Percentiles rank a stretch among this genome's conserved stretches.
These are phyloP conservation scores for Dolichotis patagonum DNA, from an alignment of 2,113 vertebrate species.

Conservation along the genomic window DNA sequence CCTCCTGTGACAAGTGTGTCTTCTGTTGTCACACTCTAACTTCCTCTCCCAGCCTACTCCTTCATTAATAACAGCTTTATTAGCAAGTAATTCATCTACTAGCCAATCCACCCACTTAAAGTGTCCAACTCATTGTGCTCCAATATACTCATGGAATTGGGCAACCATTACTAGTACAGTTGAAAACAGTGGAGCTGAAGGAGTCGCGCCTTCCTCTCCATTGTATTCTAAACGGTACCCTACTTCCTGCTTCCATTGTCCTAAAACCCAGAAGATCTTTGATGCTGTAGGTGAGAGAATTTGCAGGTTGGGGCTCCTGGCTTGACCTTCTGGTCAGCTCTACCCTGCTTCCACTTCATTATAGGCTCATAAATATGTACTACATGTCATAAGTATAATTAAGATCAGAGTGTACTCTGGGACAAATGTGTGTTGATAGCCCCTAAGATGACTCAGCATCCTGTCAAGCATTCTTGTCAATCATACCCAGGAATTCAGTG, in stretches of 20 bases:
- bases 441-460: neutral
- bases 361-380: neutral
- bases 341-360: neutral
- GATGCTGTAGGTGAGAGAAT: neutral
- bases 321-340: neutral
- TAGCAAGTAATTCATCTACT: neutral
- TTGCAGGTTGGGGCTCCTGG: neutral
- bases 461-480: neutral
- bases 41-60: neutral
- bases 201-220: neutral
- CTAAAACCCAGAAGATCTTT: neutral
- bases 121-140: neutral
- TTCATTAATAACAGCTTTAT: neutral
- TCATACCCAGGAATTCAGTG: neutral
- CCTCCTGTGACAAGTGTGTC: neutral
- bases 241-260: neutral
- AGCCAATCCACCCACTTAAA: neutral
- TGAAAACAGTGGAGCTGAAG: neutral
- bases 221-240: neutral
- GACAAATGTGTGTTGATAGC: neutral
- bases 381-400: neutral
- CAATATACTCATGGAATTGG: neutral
- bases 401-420: neutral
- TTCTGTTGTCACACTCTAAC: neutral
- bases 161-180: neutral